Percentiles rank a stretch among this genome's conserved stretches.
These are phyloP conservation scores for Excalfactoria chinensis DNA, from an alignment of 2,113 vertebrate genomes.

Conservation along the genomic window DNA sequence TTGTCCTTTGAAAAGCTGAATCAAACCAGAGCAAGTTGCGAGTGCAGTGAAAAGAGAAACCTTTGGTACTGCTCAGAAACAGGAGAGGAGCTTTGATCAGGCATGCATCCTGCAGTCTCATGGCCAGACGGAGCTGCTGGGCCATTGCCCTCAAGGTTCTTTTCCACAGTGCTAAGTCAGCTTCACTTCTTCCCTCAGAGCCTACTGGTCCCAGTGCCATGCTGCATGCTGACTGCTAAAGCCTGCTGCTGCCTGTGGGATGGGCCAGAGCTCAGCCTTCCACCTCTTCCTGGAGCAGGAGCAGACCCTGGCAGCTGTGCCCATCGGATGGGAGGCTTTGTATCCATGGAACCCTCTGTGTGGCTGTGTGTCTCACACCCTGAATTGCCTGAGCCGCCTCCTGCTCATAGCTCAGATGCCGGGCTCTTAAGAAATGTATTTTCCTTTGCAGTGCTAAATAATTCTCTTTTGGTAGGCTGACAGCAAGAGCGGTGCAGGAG, in stretches of 20 bases:
- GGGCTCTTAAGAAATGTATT: neutral
- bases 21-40: neutral
- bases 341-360: neutral
- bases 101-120: rapidly evolving
- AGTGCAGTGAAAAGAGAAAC: neutral
- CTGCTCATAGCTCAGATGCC: neutral
- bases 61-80: neutral
- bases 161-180: neutral
- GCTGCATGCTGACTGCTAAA: neutral
- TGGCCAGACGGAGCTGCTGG: neutral
- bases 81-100: neutral
- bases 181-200: neutral
- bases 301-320: neutral
- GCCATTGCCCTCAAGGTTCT: rapidly evolving
- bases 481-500: neutral
- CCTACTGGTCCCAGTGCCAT: neutral
- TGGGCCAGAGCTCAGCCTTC: neutral
- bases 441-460: neutral
- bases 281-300: neutral
- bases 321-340: rapidly evolving
- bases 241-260: neutral
- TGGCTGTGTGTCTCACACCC: neutral
- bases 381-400: neutral
- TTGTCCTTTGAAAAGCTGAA: constrained; percentile 12
- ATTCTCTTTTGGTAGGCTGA: neutral